Conservation (phyloP, 2,888 invertebrate genomes). For the Pheosia tremula region DNA sequence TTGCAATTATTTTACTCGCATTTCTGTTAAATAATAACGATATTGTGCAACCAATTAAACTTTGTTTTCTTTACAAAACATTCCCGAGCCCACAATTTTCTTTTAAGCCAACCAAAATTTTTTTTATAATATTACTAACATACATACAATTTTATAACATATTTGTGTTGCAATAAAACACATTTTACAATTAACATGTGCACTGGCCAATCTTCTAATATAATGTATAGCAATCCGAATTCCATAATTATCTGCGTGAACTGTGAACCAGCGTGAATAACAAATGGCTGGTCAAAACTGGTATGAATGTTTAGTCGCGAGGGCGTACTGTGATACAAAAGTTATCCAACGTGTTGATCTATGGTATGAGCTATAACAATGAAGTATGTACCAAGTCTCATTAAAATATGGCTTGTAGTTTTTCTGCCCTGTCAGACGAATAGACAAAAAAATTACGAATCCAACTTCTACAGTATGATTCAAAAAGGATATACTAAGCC, state of each 20-base stretch:
- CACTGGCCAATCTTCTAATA: slow-evolving; percentile 13
- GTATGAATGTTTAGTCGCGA: slow-evolving; percentile 10
- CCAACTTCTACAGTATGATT: no score
- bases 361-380: no score
- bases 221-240: slow-evolving; percentile 34
- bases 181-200: neutral
- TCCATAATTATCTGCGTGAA: slow-evolving; percentile 30
- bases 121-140: no score
- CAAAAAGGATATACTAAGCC: no score
- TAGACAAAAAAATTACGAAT: no score
- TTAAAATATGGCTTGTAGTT: no score
- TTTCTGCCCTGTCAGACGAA: no score
- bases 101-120: neutral
- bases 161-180: neutral
- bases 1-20: no score
- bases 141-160: slow-evolving; percentile 13
- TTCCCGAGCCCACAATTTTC: neutral
- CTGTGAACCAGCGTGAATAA: slow-evolving; percentile 24
- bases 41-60: neutral
- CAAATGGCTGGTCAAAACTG: slow-evolving; percentile 23
- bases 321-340: no score
- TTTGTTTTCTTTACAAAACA: slow-evolving; percentile 2
- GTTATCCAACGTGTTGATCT: no score
- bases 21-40: neutral
- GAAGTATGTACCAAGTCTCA: no score